Conservation (phyloP, 2,888 invertebrate species). For the Eumacrocentrus americanus region DNA sequence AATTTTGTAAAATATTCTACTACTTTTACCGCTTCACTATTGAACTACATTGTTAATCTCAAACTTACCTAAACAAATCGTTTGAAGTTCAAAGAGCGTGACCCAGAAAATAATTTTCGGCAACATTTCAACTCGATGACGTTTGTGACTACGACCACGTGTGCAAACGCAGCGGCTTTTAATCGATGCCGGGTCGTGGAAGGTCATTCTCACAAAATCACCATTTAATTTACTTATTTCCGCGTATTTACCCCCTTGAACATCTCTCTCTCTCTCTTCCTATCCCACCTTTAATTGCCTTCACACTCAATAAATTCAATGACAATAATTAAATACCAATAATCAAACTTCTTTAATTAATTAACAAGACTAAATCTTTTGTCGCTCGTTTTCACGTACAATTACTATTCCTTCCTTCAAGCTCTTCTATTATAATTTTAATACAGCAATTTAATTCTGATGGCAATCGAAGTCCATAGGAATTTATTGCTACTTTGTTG, state of each 20-base stretch:
- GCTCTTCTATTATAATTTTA: too few relatives aligned
- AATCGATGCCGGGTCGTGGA: constrained; percentile 32
- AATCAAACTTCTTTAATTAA: neutral
- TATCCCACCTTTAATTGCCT: neutral
- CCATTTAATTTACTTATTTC: constrained; percentile 26
- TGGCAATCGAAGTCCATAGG: neutral
- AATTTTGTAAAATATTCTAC: constrained; percentile 4
- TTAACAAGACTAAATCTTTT: neutral
- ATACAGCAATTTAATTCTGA: neutral
- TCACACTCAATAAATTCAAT: neutral
- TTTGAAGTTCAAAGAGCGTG: constrained; percentile 39
- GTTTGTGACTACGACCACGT: constrained; percentile 42
- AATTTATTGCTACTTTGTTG: constrained; percentile 3
- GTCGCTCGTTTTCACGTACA: neutral
- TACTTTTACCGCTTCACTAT: too few relatives aligned
- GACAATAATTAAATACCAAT: neutral
- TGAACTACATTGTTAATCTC: too few relatives aligned
- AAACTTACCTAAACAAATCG: constrained; percentile 43
- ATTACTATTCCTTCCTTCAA: too few relatives aligned
- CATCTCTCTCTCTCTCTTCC: neutral
- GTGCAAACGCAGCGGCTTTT: constrained; percentile 38
- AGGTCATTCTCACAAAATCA: constrained; percentile 32
- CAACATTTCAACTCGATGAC: constrained; percentile 37
- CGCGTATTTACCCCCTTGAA: neutral
- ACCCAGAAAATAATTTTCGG: constrained; percentile 46